These are phyloP conservation scores for Zeuzera pyrina DNA, from an alignment of 2,888 invertebrate species.

Conservation along the genomic window DNA sequence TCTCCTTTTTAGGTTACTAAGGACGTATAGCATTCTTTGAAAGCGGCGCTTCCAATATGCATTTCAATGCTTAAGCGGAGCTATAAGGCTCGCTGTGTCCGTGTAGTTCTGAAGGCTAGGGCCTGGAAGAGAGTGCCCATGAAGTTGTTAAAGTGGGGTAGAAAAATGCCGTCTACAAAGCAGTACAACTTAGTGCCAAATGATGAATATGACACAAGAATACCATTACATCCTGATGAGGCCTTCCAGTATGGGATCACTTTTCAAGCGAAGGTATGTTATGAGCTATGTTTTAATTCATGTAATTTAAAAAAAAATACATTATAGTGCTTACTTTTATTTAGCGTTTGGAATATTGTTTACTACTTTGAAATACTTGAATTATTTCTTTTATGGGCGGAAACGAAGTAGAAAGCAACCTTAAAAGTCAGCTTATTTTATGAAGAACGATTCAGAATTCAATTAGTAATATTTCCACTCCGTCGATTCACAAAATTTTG, in stretches of 20 bases:
- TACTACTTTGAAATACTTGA: not conserved
- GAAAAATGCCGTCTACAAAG: slow-evolving; percentile 89
- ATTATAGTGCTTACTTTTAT: no score
- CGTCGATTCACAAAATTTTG: slow-evolving; percentile 25
- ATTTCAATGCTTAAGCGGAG: slow-evolving; percentile 54
- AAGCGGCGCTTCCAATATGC: no score
- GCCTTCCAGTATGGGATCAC: slow-evolving; percentile 97
- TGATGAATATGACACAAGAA: slow-evolving; percentile 95
- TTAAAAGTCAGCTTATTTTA: slow-evolving; percentile 17
- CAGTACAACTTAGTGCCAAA: slow-evolving; percentile 95
- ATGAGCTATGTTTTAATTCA: no score
- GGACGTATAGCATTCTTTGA: no score
- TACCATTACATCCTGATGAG: slow-evolving; percentile 97
- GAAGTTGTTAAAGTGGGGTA: slow-evolving; percentile 60
- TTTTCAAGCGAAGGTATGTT: slow-evolving; percentile 94
- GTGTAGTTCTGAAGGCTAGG: slow-evolving; percentile 45
- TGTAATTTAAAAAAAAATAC: no score
- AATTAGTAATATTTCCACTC: slow-evolving; percentile 31
- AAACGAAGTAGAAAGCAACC: not conserved
- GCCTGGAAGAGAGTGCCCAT: slow-evolving; percentile 55
- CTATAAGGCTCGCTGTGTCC: slow-evolving; percentile 47
- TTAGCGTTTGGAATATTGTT: not conserved
- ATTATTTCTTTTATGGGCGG: not conserved
- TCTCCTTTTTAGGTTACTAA: no score
- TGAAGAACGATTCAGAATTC: slow-evolving; percentile 25